phyloP scores from a whole-genome alignment of 1,140 invertebrate genomes.

The Conus ventricosus region DNA sequence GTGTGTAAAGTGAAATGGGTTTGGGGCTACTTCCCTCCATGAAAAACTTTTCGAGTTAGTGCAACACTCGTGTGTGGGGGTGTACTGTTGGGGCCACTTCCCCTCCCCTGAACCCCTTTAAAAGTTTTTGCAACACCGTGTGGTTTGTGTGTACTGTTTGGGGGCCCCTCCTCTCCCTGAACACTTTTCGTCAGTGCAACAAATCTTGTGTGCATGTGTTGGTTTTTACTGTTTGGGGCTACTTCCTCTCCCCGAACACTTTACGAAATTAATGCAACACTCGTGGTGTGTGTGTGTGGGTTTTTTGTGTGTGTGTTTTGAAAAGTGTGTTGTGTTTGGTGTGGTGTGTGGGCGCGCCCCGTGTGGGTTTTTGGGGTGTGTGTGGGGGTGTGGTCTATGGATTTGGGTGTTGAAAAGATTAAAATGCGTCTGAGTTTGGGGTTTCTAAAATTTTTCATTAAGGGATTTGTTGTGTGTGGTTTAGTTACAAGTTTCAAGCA shows the following conservation, averaged over 20 bases:
- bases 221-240: no score
- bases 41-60: conserved; percentile 78
- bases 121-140: conserved; percentile 48
- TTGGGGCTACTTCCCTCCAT: conserved; percentile 83
- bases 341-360: not conserved
- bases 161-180: conserved; percentile 84
- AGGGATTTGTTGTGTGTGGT: no score
- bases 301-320: no score
- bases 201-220: no score
- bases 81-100: conserved; percentile 84
- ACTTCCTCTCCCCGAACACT: conserved; percentile 85
- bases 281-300: not conserved
- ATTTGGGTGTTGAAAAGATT: no score
- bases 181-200: conserved; percentile 77
- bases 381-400: not conserved
- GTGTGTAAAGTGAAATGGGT: no score
- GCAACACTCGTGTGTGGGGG: not conserved
- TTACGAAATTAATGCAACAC: conserved; percentile 72
- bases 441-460: not conserved
- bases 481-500: no score
- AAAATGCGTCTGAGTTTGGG: not conserved
- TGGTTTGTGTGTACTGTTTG: no score
- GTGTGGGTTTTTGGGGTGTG: not conserved
- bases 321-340: no score
- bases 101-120: conserved; percentile 83